phyloP scores from a whole-genome alignment of 2,797 vertebrate genomes.

The Propithecus deckenii region DNA sequence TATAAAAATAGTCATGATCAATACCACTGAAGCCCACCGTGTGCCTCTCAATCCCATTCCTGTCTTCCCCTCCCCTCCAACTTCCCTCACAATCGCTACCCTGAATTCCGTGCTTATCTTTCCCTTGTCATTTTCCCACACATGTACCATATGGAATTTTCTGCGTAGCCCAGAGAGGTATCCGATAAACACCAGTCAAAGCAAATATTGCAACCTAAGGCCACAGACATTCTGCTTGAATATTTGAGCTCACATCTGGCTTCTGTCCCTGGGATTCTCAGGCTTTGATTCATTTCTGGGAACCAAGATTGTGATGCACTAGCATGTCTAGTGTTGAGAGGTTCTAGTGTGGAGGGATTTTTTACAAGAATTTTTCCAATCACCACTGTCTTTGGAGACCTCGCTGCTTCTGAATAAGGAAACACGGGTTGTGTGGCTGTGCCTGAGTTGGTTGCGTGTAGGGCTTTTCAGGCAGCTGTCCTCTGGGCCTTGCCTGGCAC shows the following conservation, averaged over 20 bases:
- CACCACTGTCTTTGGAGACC: not conserved
- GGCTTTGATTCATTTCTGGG: not conserved
- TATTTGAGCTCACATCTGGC: not conserved
- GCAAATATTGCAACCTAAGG: not conserved
- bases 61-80: not conserved
- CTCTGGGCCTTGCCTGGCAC: not conserved
- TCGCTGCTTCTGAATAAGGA: not conserved
- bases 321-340: not conserved
- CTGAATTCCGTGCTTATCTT: not conserved
- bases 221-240: not conserved
- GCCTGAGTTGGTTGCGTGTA: not conserved
- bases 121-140: not conserved
- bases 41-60: not conserved
- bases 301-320: slow-evolving; percentile 11
- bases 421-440: not conserved
- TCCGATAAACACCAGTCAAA: not conserved
- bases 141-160: not conserved
- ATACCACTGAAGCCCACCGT: not conserved
- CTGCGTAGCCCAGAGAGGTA: not conserved
- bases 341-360: not conserved
- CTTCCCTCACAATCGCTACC: not conserved
- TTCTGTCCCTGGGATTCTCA: not conserved
- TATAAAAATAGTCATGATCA: not conserved
- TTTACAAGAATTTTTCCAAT: slow-evolving; percentile 16
- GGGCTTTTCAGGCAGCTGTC: not conserved